Percentiles rank a stretch among this genome's conserved stretches.
Evolutionary conservation across 1,140 invertebrate species (phyloP).

Genomic region (Bombyx mori): ASM3026992v2 NC_085117.1:11589501-11590000

Average conservation of each 20-base stretch:
- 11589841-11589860: too few relatives aligned
- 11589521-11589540: conserved; percentile 36
- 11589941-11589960: conserved; percentile 35
- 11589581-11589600: conserved; percentile 24
- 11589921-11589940: conserved; percentile 15
- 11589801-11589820: too few relatives aligned
- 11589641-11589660: conserved; percentile 20
- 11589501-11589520: conserved; percentile 51
- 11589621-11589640: conserved; percentile 46
- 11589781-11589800: too few relatives aligned
- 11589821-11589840: too few relatives aligned
- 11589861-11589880: background rate
- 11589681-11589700: conserved; percentile 5
- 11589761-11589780: too few relatives aligned
- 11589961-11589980: conserved; percentile 23
- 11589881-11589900: background rate
- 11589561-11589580: conserved; percentile 9
- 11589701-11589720: background rate
- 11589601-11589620: conserved; percentile 44
- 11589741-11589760: conserved; percentile 7
- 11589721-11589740: conserved; percentile 6
- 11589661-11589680: conserved; percentile 25
- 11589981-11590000: conserved; percentile 48
- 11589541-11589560: conserved; percentile 3
- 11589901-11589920: too few relatives aligned